Conservation (phyloP, 2,888 invertebrate species). For the Timema cristinae region DNA sequence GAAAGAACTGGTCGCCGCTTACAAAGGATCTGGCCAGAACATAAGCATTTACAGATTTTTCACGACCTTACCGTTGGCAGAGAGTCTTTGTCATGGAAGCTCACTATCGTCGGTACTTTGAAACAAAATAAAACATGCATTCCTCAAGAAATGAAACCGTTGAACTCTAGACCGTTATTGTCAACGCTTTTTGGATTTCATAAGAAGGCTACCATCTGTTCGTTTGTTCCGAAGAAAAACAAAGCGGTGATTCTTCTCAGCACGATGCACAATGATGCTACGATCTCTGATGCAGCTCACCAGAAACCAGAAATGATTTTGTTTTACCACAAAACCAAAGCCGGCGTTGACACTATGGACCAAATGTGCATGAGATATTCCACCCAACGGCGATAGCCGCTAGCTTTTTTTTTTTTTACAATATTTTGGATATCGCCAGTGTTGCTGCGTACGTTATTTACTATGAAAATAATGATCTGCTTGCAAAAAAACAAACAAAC, state of each 20-base stretch:
- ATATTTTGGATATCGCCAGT: conserved; percentile 17
- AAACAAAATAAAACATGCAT: conserved; percentile 11
- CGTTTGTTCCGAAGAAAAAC: conserved; percentile 15
- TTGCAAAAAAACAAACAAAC: conserved; percentile 9
- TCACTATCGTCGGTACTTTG: not conserved
- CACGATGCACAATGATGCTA: conserved; percentile 15
- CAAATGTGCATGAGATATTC: conserved; percentile 22
- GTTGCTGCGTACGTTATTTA: conserved; percentile 13
- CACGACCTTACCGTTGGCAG: conserved; percentile 9
- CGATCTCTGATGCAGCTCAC: conserved; percentile 17
- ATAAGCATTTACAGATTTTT: conserved; percentile 9
- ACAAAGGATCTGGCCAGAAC: not conserved
- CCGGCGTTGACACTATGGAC: conserved; percentile 20
- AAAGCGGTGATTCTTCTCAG: conserved; percentile 16
- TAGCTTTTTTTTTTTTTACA: conserved; percentile 17
- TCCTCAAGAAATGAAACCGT: conserved; percentile 19
- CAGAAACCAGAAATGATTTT: conserved; percentile 18
- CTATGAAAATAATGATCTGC: conserved; percentile 12
- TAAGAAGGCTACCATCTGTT: conserved; percentile 14
- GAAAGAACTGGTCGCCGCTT: not conserved
- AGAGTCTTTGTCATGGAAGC: conserved; percentile 9
- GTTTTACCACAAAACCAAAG: conserved; percentile 22
- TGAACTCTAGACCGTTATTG: conserved; percentile 7
- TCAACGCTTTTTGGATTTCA: conserved; percentile 16
- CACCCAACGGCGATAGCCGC: conserved; percentile 16